Percentiles rank a stretch among this genome's conserved stretches.
Evolutionary conservation across 2,797 vertebrate species (phyloP).

Genomic region (Chelonia mydas): DNA sequence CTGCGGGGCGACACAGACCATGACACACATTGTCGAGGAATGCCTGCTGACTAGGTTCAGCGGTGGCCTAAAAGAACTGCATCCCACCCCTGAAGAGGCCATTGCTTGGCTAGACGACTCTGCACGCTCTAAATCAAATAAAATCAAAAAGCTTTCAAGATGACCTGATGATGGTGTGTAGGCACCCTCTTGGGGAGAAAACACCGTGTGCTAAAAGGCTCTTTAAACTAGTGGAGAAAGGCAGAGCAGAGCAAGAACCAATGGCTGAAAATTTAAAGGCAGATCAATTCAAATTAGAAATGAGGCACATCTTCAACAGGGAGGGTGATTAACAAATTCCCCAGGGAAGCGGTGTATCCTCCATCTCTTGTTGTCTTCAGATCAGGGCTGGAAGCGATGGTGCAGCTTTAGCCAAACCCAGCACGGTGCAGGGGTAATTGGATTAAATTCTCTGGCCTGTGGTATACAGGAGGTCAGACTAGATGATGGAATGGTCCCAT

Average conservation of each 20-base stretch:
- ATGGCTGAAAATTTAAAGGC: constrained; percentile 41
- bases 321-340: background rate
- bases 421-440: background rate
- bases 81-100: too few relatives aligned
- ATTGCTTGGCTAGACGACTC: too few relatives aligned
- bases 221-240: background rate
- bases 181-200: background rate
- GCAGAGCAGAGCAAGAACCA: background rate
- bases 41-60: too few relatives aligned
- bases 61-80: too few relatives aligned
- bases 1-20: too few relatives aligned
- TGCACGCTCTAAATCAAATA: too few relatives aligned
- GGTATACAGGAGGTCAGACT: background rate
- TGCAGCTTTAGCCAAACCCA: background rate
- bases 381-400: background rate
- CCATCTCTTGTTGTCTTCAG: background rate
- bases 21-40: too few relatives aligned
- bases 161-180: background rate
- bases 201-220: background rate
- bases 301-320: accelerated
- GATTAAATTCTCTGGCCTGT: background rate
- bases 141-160: background rate
- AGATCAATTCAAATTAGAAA: constrained; percentile 27
- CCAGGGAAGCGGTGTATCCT: accelerated
- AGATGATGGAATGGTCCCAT: background rate